phyloP scores from a whole-genome alignment of 35 echinoderm and acorn worm genomes.

The Amphiura filiformis region DNA sequence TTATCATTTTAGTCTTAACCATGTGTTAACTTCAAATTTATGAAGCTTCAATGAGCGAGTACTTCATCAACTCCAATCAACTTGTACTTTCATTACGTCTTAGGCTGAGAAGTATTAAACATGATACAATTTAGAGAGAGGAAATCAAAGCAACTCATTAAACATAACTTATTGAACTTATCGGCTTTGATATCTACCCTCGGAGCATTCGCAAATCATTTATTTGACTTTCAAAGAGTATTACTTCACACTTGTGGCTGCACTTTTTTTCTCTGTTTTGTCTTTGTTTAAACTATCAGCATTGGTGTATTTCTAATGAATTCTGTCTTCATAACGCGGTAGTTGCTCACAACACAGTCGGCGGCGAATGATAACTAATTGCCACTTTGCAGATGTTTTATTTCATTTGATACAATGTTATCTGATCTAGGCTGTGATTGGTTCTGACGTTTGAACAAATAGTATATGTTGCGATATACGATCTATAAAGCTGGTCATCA shows the following conservation, averaged over 20 bases:
- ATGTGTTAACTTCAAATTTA: too few relatives aligned
- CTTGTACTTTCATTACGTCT: too few relatives aligned
- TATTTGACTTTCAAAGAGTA: not conserved
- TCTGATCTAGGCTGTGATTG: not conserved
- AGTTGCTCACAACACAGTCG: not conserved
- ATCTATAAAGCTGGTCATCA: not conserved
- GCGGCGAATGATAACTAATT: not conserved
- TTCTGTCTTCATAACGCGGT: not conserved
- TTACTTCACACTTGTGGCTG: not conserved
- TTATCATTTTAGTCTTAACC: too few relatives aligned
- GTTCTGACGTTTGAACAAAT: not conserved
- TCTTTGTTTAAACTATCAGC: not conserved
- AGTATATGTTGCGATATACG: slow-evolving; percentile 1
- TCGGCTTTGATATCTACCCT: not conserved
- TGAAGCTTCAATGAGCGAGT: too few relatives aligned
- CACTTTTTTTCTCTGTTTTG: not conserved
- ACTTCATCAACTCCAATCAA: too few relatives aligned
- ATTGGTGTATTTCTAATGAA: not conserved
- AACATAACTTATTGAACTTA: not conserved
- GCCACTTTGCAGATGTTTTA: not conserved
- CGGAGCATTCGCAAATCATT: not conserved
- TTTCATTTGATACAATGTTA: slow-evolving; percentile 3
- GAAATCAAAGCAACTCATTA: not conserved
- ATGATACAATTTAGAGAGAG: too few relatives aligned
- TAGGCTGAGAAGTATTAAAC: too few relatives aligned